A percentile compares a stretch with the other conserved stretches of the same genome.
These are phyloP conservation scores for Drosophila tani DNA, from an alignment of 1,140 invertebrate species.

Conservation along the genomic window DNA sequence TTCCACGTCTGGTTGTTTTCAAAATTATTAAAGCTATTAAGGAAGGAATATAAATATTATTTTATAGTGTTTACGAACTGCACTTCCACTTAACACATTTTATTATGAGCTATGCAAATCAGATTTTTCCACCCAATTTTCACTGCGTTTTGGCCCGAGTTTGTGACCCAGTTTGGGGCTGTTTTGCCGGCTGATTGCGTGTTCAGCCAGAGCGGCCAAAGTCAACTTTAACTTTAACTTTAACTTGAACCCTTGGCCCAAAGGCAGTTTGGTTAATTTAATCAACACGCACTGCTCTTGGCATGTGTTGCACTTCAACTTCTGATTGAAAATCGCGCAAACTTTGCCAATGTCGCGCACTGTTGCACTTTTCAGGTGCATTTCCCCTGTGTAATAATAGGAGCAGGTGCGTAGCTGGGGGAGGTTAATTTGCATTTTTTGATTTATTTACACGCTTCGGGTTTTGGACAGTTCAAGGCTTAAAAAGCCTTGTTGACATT, in stretches of 20 bases:
- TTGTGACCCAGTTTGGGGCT: constrained; percentile 69
- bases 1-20: background rate
- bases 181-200: constrained; percentile 70
- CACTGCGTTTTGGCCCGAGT: constrained; percentile 64
- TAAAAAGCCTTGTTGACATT: constrained; percentile 35
- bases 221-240: constrained; percentile 77
- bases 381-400: background rate
- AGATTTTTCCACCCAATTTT: constrained; percentile 9
- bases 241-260: constrained; percentile 57
- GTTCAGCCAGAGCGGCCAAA: constrained; percentile 62
- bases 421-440: constrained; percentile 59
- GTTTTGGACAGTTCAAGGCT: constrained; percentile 46
- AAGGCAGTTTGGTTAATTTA: constrained; percentile 68
- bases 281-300: constrained; percentile 78
- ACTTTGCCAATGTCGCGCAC: constrained; percentile 72
- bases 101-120: constrained; percentile 67
- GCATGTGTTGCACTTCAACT: constrained; percentile 63
- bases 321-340: constrained; percentile 69
- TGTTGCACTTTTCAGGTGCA: constrained; percentile 64
- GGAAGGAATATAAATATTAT: background rate
- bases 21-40: background rate
- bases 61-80: constrained; percentile 15
- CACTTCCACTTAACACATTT: constrained; percentile 41
- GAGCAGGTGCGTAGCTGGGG: constrained; percentile 37
- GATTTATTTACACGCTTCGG: constrained; percentile 47